Evolutionary conservation across 2,797 vertebrate genomes (phyloP), one percentile per base, ranked within the genome.

Genomic region (Iguana delicatissima): DNA sequence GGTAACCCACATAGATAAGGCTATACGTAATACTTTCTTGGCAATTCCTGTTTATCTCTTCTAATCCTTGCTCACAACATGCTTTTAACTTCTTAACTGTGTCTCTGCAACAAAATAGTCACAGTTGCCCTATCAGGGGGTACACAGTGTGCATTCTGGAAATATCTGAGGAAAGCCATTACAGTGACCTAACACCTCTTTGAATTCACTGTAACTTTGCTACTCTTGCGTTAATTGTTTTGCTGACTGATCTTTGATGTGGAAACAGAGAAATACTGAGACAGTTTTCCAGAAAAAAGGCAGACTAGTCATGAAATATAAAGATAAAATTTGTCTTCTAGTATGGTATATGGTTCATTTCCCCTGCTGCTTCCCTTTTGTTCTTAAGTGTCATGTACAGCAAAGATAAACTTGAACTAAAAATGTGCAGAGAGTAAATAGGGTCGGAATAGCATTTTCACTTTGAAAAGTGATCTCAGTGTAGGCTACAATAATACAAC

Each of bases 31-130:
- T 72, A 85, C 69, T 80, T 85, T 42, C 67, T 55, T 79, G 35
- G 10, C n/a, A 84, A 46, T 16, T 86, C 29, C 57, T 79, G 59
- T 83, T 87, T 91, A 69, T 87, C 24, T 82, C 57, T 80, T 14
- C 64, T 85, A 83, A 92, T 32, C 29, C 82, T 69, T 91, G 26
- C 6, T 72, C 62, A 55, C 55, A 92, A 90, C 84, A 81, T 46
- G 18, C 50, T 90, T 88, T 67, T n/a, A 89, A 52, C 10, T 85
- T 89, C 57, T 89, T 85, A 88, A 32, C 1, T 89, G 1, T 0
- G 24, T 10, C 13, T 52, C 77, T 62, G 24, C 84, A 89, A 81
- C 26, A 79, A 20, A 77, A 91, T 0, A 4, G 1, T 22, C 12
- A 69, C 42, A 7, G 42, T 87, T 91, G 86, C 35, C 22, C 0